Evolutionary conservation across 92 coral and sea anemone species (phyloP), one percentile per base, ranked within the genome.

Genomic region (Nematostella vectensis): DNA sequence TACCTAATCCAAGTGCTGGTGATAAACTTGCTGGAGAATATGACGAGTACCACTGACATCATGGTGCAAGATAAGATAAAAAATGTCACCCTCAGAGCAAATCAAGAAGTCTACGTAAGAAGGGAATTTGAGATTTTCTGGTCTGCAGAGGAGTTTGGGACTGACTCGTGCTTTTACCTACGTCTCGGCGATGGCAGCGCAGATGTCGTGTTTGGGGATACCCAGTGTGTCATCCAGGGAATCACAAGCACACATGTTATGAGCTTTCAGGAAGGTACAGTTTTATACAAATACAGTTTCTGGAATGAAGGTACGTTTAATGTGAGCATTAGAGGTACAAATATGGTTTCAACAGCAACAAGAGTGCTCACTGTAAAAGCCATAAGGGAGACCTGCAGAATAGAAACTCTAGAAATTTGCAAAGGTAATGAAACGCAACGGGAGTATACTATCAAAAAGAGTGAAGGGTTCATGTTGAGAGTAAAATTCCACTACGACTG

Each of bases 301-400:
- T 29, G 23, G 11, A 27, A 47, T 4, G 77, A 65, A 54, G 95
- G 95, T 12, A 47, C 48, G 21, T 85, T 66, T 49, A 44, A 38
- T 15, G 83, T 72, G 12, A 70, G 50, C 21, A 16, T 85, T 2
- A 28, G 13, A 47, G 88, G 62, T 1, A 62, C 45, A n/a, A 85
- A 85, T 56, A 36, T 43, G 13, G 95, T 85, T 1, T 85, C 95
- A 8, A 58, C 61, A 24, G 78, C 17, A n/a, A 61, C 31, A 24
- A 40, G 47, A 36, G 18, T 65, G 2, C 15, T 60, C 13, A 25
- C 1, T 4, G 74, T 76, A 4, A 50, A 31, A 10, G 81, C 76
- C 3, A 33, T 18, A 0, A 80, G 69, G 38, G 83, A 86, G 2
- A 51, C 48, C 2, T 85, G 95, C 39, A 43, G 54, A 30, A 27